Base-by-base conservation (phyloP, 2,797 vertebrate genomes). In the Fundulus diaphanus region DNA sequence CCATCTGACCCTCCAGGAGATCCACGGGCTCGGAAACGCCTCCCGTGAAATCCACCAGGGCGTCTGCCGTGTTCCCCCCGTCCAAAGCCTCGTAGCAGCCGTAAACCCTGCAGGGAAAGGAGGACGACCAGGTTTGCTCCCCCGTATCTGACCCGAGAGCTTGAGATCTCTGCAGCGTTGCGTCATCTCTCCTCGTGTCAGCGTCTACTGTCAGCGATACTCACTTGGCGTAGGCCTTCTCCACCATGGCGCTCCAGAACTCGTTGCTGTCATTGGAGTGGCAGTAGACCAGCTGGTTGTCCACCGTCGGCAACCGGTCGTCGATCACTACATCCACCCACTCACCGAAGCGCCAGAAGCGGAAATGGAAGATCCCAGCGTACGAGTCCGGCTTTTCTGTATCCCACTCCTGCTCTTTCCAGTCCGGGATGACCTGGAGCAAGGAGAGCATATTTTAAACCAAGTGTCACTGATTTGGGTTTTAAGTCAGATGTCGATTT, bases 401-500 rank as follows among this genome's bases (percentile, higher is more conserved):
- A 5, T 96, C 95, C 98, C 98, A 99, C 66, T 99, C 98, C 89
- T 99, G 98, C 78, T 99, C 97, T 85, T 97, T 98, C 98, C 98
- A 99, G 87, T 98, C 96, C 0, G 98, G 98, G 82, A 99, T 99
- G 35, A 99, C 98, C 98, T 99, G 87, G 57, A 75, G 16, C 71
- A 42, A 70, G n/a, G n/a, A n/a, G n/a, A n/a, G n/a, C n/a, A n/a
- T n/a, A n/a, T n/a, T n/a, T n/a, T n/a, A n/a, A n/a, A n/a, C n/a
- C n/a, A n/a, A n/a, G n/a, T n/a, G n/a, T n/a, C n/a, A n/a, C n/a
- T n/a, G n/a, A n/a, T n/a, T n/a, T n/a, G n/a, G n/a, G n/a, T n/a
- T n/a, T n/a, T n/a, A n/a, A n/a, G n/a, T n/a, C n/a, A n/a, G n/a
- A n/a, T n/a, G n/a, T n/a, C n/a, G n/a, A n/a, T n/a, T n/a, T n/a